Evolutionary conservation across 1,140 invertebrate species (phyloP).

Genomic region (Parapsyche elsis): DNA sequence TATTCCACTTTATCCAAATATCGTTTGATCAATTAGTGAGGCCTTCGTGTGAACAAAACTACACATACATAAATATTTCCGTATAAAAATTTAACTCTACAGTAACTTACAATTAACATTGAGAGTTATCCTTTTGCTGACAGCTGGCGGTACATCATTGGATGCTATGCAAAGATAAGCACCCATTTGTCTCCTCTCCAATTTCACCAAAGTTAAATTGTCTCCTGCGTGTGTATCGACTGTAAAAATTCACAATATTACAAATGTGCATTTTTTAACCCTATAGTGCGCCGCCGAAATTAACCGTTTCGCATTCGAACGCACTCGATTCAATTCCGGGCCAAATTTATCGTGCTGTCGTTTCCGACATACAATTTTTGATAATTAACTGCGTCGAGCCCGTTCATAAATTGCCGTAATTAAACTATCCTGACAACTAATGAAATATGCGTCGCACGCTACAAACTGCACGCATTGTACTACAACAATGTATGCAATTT

Average conservation of each 20-base stretch:
- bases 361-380: slow-evolving; percentile 28
- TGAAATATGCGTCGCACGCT: background rate
- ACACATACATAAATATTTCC: too few relatives aligned
- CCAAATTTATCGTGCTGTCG: slow-evolving; percentile 12
- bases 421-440: slow-evolving; percentile 20
- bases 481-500: too few relatives aligned
- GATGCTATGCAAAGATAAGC: slow-evolving; percentile 84
- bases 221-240: slow-evolving; percentile 75
- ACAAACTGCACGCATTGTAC: background rate
- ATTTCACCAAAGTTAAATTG: slow-evolving; percentile 72
- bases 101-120: slow-evolving; percentile 84
- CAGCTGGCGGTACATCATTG: slow-evolving; percentile 86
- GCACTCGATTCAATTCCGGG: background rate
- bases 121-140: slow-evolving; percentile 82
- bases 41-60: too few relatives aligned
- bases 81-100: too few relatives aligned
- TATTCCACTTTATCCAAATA: too few relatives aligned
- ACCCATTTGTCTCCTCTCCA: slow-evolving; percentile 83
- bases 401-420: slow-evolving; percentile 22
- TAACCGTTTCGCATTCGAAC: background rate
- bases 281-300: background rate
- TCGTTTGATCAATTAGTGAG: too few relatives aligned
- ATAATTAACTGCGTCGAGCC: slow-evolving; percentile 4
- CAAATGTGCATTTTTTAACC: background rate
- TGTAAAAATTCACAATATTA: slow-evolving; percentile 59